Conservation (phyloP, 2,113 vertebrate species). For the Oncorhynchus kisutch region DNA sequence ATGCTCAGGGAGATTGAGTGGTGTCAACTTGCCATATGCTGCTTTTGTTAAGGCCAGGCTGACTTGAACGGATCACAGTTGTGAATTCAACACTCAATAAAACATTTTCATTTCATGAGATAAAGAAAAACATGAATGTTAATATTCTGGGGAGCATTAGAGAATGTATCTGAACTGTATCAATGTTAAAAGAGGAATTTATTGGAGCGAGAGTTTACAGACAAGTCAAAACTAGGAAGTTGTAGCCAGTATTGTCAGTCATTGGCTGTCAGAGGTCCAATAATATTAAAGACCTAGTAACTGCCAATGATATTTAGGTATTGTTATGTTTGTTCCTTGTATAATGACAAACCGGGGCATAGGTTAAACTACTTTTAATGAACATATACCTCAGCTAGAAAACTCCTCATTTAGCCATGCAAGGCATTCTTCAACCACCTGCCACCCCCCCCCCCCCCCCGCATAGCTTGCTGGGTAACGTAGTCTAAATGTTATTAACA, state of each 20-base stretch:
- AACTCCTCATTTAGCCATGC: no score
- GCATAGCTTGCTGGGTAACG: no score
- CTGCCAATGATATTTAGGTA: background rate
- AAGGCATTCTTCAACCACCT: no score
- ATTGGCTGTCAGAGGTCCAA: background rate
- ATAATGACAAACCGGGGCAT: no score
- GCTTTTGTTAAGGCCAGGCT: slow-evolving; percentile 37
- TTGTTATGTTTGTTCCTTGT: no score
- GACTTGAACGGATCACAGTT: slow-evolving; percentile 36
- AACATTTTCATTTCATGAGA: slow-evolving; percentile 20
- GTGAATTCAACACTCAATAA: slow-evolving; percentile 12
- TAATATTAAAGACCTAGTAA: background rate
- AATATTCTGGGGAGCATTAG: slow-evolving; percentile 27
- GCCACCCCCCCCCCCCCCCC: no score
- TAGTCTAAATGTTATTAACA: no score
- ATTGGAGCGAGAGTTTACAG: background rate
- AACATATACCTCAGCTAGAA: no score
- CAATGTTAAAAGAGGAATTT: background rate
- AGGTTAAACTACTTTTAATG: no score
- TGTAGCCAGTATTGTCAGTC: background rate
- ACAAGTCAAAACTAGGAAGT: background rate
- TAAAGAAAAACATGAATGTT: slow-evolving; percentile 26
- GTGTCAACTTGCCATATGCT: slow-evolving; percentile 26
- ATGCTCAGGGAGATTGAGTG: slow-evolving; percentile 23
- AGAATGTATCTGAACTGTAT: background rate